These are phyloP conservation scores for Aplidium turbinatum DNA, from an alignment of 23 tunicate genomes.

Conservation along the genomic window DNA sequence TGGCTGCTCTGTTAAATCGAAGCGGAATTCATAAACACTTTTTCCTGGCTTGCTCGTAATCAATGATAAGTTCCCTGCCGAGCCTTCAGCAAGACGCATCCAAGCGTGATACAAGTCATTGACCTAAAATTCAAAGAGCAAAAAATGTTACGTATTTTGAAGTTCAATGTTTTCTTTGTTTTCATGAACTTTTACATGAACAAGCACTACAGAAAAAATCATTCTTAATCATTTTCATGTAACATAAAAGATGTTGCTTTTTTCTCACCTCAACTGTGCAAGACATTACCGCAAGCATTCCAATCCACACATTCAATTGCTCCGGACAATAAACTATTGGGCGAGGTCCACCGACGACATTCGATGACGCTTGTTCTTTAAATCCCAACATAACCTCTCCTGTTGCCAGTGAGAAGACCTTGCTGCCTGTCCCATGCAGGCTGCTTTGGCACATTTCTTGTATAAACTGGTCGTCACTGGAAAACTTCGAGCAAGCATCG, in stretches of 20 bases:
- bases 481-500: too few species aligned
- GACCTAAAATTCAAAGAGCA: conserved; percentile 1
- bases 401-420: background rate
- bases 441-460: background rate
- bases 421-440: background rate
- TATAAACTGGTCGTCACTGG: too few species aligned
- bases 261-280: conserved; percentile 21
- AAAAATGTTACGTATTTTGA: too few species aligned
- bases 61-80: conserved; percentile 2
- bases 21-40: background rate
- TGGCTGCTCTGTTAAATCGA: background rate
- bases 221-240: background rate
- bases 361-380: background rate
- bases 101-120: background rate
- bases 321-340: conserved; percentile 11
- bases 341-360: conserved; percentile 23
- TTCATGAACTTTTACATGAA: background rate
- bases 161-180: too few species aligned
- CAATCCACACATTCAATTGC: background rate
- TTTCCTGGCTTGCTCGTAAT: background rate
- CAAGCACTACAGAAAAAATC: background rate
- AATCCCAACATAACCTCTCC: background rate
- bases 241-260: background rate
- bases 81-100: conserved; percentile 1
- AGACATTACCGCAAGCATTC: background rate